A percentile compares a stretch with the other conserved stretches of the same genome.
These are phyloP conservation scores for Operophtera brumata DNA, from an alignment of 2,888 invertebrate species.

Conservation along the genomic window DNA sequence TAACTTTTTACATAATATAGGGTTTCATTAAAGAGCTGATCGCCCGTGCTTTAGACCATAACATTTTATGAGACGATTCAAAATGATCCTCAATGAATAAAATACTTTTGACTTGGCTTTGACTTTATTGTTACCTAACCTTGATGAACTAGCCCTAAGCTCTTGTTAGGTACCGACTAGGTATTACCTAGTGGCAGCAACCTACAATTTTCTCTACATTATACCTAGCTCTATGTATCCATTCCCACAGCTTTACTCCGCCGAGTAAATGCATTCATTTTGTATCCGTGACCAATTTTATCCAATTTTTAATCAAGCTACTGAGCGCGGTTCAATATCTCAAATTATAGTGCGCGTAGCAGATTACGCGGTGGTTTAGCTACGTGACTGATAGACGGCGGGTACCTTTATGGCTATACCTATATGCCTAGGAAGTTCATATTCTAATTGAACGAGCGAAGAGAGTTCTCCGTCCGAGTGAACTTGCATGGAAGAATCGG, in stretches of 20 bases:
- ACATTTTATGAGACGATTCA: too few relatives aligned
- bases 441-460: too few relatives aligned
- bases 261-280: constrained; percentile 54
- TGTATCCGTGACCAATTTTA: constrained; percentile 62
- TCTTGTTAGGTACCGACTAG: too few relatives aligned
- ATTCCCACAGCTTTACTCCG: constrained; percentile 45
- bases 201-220: not conserved
- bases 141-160: too few relatives aligned
- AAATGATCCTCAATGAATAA: too few relatives aligned
- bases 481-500: too few relatives aligned
- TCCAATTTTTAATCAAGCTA: constrained; percentile 73
- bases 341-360: constrained; percentile 56
- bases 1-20: too few relatives aligned
- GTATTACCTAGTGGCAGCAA: not conserved
- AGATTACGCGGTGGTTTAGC: constrained; percentile 62
- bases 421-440: not conserved
- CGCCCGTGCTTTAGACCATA: too few relatives aligned
- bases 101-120: too few relatives aligned
- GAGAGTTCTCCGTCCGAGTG: too few relatives aligned
- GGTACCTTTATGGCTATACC: not conserved
- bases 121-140: too few relatives aligned
- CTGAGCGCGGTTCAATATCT: constrained; percentile 69
- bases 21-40: too few relatives aligned
- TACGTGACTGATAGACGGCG: constrained; percentile 51
- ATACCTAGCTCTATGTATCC: constrained; percentile 5